Evolutionary conservation across 2,888 invertebrate species (phyloP), one percentile per base, ranked within the genome.

Genomic region (Gastracanthus pulcherrimus): DNA sequence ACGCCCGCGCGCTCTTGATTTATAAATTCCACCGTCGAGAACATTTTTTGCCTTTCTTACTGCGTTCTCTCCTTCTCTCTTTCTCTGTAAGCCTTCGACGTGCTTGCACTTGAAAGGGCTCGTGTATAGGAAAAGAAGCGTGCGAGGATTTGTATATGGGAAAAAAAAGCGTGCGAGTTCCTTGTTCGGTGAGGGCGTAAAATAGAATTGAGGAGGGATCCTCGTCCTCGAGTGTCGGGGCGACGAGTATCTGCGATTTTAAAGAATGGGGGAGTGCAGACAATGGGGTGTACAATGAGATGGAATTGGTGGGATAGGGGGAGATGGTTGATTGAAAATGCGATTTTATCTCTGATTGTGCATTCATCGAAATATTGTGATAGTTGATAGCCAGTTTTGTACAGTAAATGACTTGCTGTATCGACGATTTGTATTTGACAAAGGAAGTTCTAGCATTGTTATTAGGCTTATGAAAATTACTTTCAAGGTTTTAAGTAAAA

Each of bases 21-120:
- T 71, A 76, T 80, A 80, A 80, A 70, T 72, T 78, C 72, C 38
- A 72, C n/a, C 34, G 76, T 80, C 80, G 82, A 60, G 66, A 80
- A 48, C 34, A 69, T 70, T 66, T 62, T 58, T 19, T 48, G 48
- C 23, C 34, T 45, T 1, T 55, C 34, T 58, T 76, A 76, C 76
- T 76, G 16, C 70, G 41, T 62, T 71, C 58, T n/a, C n/a, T n/a
- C n/a, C n/a, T n/a, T n/a, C n/a, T n/a, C n/a, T n/a, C n/a, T n/a
- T n/a, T n/a, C n/a, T n/a, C n/a, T n/a, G n/a, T n/a, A n/a, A n/a
- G n/a, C n/a, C 64, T 16, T 36, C 77, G 48, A 48, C 7, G n/a
- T 13, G 26, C 26, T 16, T 67, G 26, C 19, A 26, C 26, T 23
- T 38, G 34, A 60, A 19, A 36, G 31, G n/a, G n/a, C n/a, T n/a